These are phyloP conservation scores for Halisarca cf. caerulea DNA, from an alignment of 37 sponge, comb jelly and placozoan species.

Conservation along the genomic window DNA sequence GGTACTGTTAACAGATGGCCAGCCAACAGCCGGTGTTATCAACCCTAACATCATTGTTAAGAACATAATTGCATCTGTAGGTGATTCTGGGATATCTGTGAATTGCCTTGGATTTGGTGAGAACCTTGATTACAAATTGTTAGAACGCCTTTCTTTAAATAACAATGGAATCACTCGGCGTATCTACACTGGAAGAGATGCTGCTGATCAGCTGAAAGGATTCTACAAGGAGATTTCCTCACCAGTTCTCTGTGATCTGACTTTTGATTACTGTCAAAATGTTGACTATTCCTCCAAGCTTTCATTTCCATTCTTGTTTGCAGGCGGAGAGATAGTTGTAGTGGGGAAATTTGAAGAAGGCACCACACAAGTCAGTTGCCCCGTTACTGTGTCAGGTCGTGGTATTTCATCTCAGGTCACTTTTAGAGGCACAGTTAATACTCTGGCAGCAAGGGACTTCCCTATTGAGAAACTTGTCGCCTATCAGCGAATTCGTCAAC, in stretches of 20 bases:
- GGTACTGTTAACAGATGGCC: conserved; percentile 61
- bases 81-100: conserved; percentile 28
- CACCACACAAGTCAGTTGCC: not conserved
- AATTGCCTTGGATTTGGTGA: conserved; percentile 60
- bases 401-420: not conserved
- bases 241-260: conserved; percentile 41
- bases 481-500: conserved; percentile 41
- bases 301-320: conserved; percentile 48
- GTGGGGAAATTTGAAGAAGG: conserved; percentile 16
- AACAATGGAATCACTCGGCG: conserved; percentile 48
- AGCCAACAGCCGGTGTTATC: conserved; percentile 54
- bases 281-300: conserved; percentile 5
- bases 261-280: conserved; percentile 1
- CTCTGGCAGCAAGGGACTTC: not conserved
- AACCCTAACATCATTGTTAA: conserved; percentile 15
- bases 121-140: conserved; percentile 38
- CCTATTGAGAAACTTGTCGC: conserved; percentile 45
- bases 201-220: conserved; percentile 44
- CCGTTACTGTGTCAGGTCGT: conserved; percentile 30
- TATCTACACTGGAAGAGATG: conserved; percentile 53
- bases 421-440: conserved; percentile 22
- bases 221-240: conserved; percentile 60
- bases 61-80: not conserved
- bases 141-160: conserved; percentile 36
- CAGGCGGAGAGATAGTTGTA: conserved; percentile 51